A percentile compares a stretch with the other conserved stretches of the same genome.
Evolutionary conservation across 2,888 invertebrate genomes (phyloP).

Genomic region (Lepeophtheirus nordmannii): DNA sequence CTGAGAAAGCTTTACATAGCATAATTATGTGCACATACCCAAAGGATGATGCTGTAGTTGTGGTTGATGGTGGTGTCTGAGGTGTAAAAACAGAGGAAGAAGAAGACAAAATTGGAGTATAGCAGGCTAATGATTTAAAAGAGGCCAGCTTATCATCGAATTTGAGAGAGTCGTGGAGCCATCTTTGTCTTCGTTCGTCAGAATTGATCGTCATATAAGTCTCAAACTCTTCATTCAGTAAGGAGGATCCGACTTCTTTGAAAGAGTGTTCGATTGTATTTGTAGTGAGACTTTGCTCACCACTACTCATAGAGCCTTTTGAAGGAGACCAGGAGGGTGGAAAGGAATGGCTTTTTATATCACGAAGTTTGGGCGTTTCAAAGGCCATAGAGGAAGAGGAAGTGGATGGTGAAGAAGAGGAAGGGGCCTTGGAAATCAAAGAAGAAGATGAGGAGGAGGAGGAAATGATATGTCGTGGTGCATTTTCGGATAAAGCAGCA

Average conservation of each 20-base stretch:
- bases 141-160: not conserved
- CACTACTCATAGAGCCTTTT: not conserved
- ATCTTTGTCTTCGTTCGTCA: not conserved
- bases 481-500: no score
- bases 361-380: constrained; percentile 24
- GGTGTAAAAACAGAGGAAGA: no score
- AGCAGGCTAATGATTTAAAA: no score
- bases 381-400: constrained; percentile 5
- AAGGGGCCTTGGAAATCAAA: not conserved
- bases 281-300: not conserved
- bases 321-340: constrained; percentile 25
- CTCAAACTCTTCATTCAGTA: no score
- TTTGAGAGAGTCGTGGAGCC: not conserved
- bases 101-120: no score
- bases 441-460: not conserved
- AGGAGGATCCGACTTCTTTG: not conserved
- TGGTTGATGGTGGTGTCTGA: no score
- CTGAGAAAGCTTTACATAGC: no score
- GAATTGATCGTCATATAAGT: no score
- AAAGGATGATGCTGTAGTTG: no score
- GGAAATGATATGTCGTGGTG: no score
- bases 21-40: no score
- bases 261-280: not conserved
- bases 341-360: constrained; percentile 27
- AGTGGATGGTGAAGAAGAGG: not conserved